Base-by-base conservation (phyloP, 1,140 invertebrate genomes). In the Eumaeus atala region DNA sequence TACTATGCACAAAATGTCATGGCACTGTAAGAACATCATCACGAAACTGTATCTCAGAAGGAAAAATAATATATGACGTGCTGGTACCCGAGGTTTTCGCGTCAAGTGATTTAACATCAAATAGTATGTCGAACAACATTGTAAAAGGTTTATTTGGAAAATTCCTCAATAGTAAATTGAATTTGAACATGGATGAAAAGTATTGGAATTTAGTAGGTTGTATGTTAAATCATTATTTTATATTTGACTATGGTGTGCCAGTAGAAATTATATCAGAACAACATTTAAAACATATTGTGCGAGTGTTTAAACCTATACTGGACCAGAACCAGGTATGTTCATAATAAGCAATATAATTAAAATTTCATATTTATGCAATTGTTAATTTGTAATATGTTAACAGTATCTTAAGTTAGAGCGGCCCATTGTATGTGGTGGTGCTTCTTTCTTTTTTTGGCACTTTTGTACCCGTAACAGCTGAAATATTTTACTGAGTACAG, bases 211-310 rank as follows among this genome's bases (percentile, higher is more conserved):
- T 88, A 11, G 61, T 86, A 16, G 56, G 54, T 14, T 62, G 68
- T 50, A 57, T 86, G 9, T 74, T 73, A 47, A 70, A 77, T 51
- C 87, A 88, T 61, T 84, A 67, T 67, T 78, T 73, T 64, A 76
- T 87, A 9, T 78, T 87, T 42, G 63, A 78, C 42, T 71, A 70
- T 64, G 70, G 65, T 47, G 64, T 75, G 12, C 57, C 76, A 17
- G 64, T 56, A 9, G 67, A 74, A 36, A 56, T 87, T 33, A 58
- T 85, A 7, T 70, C 55, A 58, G 76, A 77, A 51, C 53, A 72
- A 35, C 76, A 78, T 67, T 61, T 66, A 40, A 37, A 66, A 40
- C 54, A 79, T 53, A 61, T 78, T 37, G 51, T 82, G 21, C 59
- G 67, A 35, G 66, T 67, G 16, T 68, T 88, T 11, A 74, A 64